A percentile compares a stretch with the other conserved stretches of the same genome.
These are phyloP conservation scores for Malthinus seriepunctatus DNA, from an alignment of 2,888 invertebrate species.

Conservation along the genomic window DNA sequence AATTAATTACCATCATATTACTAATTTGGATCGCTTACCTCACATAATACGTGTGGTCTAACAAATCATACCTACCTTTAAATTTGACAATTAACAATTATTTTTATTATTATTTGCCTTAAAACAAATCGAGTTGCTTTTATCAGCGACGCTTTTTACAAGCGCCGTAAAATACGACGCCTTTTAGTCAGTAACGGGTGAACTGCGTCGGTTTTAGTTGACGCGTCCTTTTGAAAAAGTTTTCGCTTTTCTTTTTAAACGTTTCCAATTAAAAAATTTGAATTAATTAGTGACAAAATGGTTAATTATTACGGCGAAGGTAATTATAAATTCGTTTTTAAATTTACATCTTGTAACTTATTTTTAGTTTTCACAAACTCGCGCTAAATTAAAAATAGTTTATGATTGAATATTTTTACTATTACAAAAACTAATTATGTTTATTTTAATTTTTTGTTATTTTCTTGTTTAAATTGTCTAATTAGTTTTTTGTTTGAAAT, in stretches of 20 bases:
- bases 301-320: slow-evolving; percentile 42
- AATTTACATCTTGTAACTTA: background rate
- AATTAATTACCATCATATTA: no score
- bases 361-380: background rate
- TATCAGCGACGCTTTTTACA: slow-evolving; percentile 18
- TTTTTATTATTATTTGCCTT: no score
- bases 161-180: slow-evolving; percentile 22
- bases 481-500: no score
- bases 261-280: slow-evolving; percentile 37
- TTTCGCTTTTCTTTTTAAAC: slow-evolving; percentile 27
- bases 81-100: no score
- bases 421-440: no score
- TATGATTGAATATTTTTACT: no score
- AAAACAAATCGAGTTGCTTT: background rate
- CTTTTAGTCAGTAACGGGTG: slow-evolving; percentile 27
- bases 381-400: background rate
- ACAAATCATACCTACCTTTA: no score
- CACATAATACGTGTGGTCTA: no score
- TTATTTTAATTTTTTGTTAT: no score
- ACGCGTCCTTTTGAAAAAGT: slow-evolving; percentile 8
- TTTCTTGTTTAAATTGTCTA: no score
- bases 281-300: slow-evolving; percentile 37
- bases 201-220: slow-evolving; percentile 22
- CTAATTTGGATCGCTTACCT: no score
- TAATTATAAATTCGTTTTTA: slow-evolving; percentile 29